Conservation (phyloP, 2,113 vertebrate genomes). For the Takifugu bimaculatus region DNA sequence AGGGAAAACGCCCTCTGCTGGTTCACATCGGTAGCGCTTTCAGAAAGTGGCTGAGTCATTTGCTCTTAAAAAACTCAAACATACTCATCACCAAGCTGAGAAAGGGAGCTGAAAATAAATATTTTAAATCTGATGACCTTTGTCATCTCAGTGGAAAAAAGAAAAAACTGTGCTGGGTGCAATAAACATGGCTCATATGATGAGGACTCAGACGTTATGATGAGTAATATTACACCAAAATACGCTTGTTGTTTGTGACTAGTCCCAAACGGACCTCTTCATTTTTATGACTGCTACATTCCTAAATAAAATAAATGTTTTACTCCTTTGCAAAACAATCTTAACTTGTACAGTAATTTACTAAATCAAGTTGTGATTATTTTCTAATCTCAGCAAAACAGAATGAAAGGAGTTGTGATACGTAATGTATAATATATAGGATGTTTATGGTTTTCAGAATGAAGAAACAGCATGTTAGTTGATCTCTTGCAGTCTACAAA, state of each 20-base stretch:
- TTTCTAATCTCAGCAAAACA: too few relatives aligned
- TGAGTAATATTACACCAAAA: background rate
- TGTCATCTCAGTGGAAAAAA: too few relatives aligned
- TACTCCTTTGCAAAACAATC: too few relatives aligned
- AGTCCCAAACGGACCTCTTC: too few relatives aligned
- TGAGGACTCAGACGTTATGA: background rate
- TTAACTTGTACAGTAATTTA: too few relatives aligned
- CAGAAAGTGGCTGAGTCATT: constrained; percentile 67
- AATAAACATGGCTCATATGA: background rate
- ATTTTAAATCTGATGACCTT: too few relatives aligned
- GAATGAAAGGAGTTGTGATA: too few relatives aligned
- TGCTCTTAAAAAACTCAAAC: constrained; percentile 18
- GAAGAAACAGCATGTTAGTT: background rate
- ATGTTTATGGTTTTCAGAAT: background rate
- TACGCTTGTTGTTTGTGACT: too few relatives aligned
- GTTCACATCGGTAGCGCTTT: constrained; percentile 30
- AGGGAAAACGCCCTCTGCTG: constrained; percentile 52
- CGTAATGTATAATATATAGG: too few relatives aligned
- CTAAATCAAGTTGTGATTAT: too few relatives aligned
- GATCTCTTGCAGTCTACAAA: background rate
- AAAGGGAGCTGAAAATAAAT: background rate
- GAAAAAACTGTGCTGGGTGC: background rate
- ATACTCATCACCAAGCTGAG: background rate
- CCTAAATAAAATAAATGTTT: too few relatives aligned
- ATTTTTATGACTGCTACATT: too few relatives aligned